Evolutionary conservation across 2,888 invertebrate genomes (phyloP).

Genomic region (Strigamia crassipes): DNA sequence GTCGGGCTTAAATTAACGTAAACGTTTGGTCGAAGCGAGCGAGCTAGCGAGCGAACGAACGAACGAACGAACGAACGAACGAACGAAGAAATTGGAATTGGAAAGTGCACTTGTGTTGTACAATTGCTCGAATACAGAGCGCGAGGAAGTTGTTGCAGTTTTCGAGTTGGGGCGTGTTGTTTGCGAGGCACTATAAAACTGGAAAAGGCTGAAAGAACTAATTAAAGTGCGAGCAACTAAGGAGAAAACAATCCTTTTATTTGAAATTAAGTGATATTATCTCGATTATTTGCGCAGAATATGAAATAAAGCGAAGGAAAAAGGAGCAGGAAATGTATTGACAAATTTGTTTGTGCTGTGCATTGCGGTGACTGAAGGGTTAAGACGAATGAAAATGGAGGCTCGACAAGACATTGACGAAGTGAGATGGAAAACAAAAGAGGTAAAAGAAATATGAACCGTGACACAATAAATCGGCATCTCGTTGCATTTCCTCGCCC

Average conservation of each 20-base stretch:
- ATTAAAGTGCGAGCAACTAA: conserved; percentile 28
- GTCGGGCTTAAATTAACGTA: conserved; percentile 28
- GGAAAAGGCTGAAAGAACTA: conserved; percentile 13
- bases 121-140: conserved; percentile 23
- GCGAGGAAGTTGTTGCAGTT: conserved; percentile 34
- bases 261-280: conserved; percentile 29
- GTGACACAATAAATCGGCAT: conserved; percentile 30
- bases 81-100: conserved; percentile 7
- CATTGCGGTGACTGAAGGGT: neutral
- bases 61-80: neutral
- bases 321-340: neutral
- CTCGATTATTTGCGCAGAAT: neutral
- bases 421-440: neutral
- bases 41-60: too few species aligned
- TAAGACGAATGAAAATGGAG: conserved; percentile 8
- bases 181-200: conserved; percentile 31
- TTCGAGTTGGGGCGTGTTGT: conserved; percentile 22
- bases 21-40: neutral
- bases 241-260: conserved; percentile 29
- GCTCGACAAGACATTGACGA: neutral
- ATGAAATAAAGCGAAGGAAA: neutral
- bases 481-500: conserved; percentile 26
- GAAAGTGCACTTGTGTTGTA: conserved; percentile 27
- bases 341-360: neutral
- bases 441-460: conserved; percentile 28